phyloP scores from a whole-genome alignment of 1,140 invertebrate genomes.

The Schlechtendalia chinensis region DNA sequence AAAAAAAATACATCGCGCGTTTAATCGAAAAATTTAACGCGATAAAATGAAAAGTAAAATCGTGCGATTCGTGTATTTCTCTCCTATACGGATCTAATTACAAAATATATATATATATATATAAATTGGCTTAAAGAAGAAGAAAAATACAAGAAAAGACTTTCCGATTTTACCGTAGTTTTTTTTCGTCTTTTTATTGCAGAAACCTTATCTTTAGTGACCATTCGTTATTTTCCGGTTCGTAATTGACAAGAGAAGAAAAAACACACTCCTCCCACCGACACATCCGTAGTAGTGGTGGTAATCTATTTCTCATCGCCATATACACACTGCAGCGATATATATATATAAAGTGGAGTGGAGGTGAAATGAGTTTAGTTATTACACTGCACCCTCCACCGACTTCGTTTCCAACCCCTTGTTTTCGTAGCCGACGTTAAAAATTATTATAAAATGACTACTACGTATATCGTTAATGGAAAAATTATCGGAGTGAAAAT shows the following conservation, averaged over 20 bases:
- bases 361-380: constrained; percentile 45
- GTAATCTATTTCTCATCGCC: constrained; percentile 46
- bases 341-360: neutral
- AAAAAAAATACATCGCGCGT: neutral
- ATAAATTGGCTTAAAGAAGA: neutral
- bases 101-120: neutral
- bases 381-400: neutral
- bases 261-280: constrained; percentile 13
- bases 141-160: constrained; percentile 6
- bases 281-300: neutral
- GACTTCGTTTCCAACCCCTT: neutral
- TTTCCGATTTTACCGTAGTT: constrained; percentile 28
- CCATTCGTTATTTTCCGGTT: constrained; percentile 50
- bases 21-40: neutral
- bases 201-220: constrained; percentile 44
- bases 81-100: constrained; percentile 17
- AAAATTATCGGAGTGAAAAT: constrained; percentile 48
- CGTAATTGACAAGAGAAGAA: constrained; percentile 49
- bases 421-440: constrained; percentile 35
- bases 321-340: constrained; percentile 19
- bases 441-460: constrained; percentile 38
- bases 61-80: neutral
- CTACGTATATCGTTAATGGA: constrained; percentile 27
- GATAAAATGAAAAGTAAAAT: neutral
- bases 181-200: constrained; percentile 35